Percentiles rank a stretch among this genome's conserved stretches.
These are phyloP conservation scores for Erythrolamprus reginae DNA, from an alignment of 2,113 vertebrate genomes.

Conservation along the genomic window DNA sequence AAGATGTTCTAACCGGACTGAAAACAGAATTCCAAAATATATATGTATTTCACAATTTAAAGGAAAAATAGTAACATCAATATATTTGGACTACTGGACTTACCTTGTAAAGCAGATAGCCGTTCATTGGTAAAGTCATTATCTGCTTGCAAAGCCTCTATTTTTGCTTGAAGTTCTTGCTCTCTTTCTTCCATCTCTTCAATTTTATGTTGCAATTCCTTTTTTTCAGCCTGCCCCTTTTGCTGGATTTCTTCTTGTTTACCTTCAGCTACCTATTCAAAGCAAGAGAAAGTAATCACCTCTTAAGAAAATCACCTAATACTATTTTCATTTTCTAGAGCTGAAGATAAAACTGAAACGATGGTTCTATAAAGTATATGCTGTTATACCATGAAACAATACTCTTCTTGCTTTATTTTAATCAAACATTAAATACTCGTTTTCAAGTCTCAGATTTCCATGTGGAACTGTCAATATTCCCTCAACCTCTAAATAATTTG, in stretches of 20 bases:
- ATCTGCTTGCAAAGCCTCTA: slow-evolving; percentile 96
- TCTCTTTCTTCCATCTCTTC: slow-evolving; percentile 99
- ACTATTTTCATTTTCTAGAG: neutral
- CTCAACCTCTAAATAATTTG: neutral
- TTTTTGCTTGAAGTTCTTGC: slow-evolving; percentile 94
- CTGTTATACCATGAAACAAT: neutral
- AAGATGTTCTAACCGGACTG: slow-evolving; percentile 97
- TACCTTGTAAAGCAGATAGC: slow-evolving; percentile 93
- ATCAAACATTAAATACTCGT: neutral
- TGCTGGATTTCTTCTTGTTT: slow-evolving; percentile 92
- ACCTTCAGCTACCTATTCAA: slow-evolving; percentile 82
- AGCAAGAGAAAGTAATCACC: neutral
- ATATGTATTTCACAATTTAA: slow-evolving; percentile 75
- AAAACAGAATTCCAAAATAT: slow-evolving; percentile 83
- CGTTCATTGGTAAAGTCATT: slow-evolving; percentile 98
- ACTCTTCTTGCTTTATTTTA: neutral
- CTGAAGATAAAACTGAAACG: neutral
- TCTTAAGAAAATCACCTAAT: neutral
- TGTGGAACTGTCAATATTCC: neutral
- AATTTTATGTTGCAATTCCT: slow-evolving; percentile 88
- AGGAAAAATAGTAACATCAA: slow-evolving; percentile 50
- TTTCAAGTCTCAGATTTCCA: neutral
- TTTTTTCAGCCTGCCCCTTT: slow-evolving; percentile 88
- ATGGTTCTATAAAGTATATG: neutral
- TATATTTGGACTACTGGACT: slow-evolving; percentile 50